Evolutionary conservation across 2,113 vertebrate genomes (phyloP), one percentile per base, ranked within the genome.

Genomic region (Oncorhynchus clarkii): DNA sequence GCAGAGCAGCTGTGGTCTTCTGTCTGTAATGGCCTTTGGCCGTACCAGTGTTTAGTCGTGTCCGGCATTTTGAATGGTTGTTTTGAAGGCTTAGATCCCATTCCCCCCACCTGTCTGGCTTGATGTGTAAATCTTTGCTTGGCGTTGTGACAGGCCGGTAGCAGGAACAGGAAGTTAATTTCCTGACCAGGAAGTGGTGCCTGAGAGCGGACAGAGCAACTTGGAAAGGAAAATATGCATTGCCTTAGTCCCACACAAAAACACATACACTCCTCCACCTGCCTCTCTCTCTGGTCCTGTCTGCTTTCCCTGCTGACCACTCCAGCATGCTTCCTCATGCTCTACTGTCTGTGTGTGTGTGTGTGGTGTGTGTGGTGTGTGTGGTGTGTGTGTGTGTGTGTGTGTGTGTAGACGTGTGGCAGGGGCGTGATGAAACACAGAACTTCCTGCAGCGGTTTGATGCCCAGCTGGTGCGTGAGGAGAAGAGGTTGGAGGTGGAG

Each of bases 381-480:
- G 70, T 57, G 1, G 48, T 71, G 51, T 72, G 27, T 60, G 51
- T 59, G 24, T 72, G 51, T 59, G 51, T 60, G 51, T 74, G 34
- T 76, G 65, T 70, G 70, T 54, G 1, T 76, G 68, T 73, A 96
- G 96, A 85, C 2, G 1, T 93, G 67, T 96, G 95, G 95, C 87
- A 92, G 88, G 88, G 92, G 26, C 93, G 90, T 83, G 92, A 94
- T 0, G 79, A 95, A 57, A 74, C 54, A 5, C 84, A 82, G 82
- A 95, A 95, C 82, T 93, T 96, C 80, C 66, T 77, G 67, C 94
- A 95, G 80, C 87, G 85, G 72, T 93, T 92, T 1, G 95, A 96
- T 76, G 87, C 85, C 0, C 93, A 95, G 83, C 48, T 96, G 80
- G 91, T 96, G 84, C 94, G 91, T 78, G 90, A 92, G 66, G 89